These are phyloP conservation scores for Siderastrea radians DNA, from an alignment of 92 coral and sea anemone species.

Conservation along the genomic window DNA sequence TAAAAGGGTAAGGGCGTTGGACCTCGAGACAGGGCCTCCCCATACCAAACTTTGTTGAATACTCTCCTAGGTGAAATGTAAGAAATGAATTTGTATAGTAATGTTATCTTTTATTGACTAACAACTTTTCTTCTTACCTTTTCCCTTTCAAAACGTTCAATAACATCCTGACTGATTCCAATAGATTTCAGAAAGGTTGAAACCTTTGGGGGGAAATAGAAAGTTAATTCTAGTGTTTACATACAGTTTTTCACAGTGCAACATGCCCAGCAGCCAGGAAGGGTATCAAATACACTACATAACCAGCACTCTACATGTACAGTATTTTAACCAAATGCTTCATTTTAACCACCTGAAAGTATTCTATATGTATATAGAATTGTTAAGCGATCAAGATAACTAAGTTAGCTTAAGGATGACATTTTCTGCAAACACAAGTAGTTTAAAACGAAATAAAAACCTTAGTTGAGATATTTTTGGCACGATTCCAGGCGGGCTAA, in stretches of 20 bases:
- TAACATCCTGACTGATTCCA: neutral
- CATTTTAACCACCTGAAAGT: neutral
- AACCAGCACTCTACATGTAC: neutral
- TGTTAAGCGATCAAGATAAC: neutral
- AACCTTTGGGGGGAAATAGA: neutral
- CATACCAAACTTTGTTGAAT: no score
- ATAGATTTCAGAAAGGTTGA: neutral
- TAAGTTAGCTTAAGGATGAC: no score
- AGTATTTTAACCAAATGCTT: neutral
- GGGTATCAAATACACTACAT: no score
- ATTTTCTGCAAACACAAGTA: no score
- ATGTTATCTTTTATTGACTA: neutral
- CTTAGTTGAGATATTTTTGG: no score
- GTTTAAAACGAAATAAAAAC: no score
- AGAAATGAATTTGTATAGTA: neutral
- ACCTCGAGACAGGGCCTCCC: no score
- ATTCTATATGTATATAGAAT: neutral
- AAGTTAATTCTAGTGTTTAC: neutral
- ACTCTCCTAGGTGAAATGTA: neutral
- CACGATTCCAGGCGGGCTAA: no score
- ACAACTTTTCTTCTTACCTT: neutral
- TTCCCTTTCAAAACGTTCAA: neutral
- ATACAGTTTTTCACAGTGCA: neutral
- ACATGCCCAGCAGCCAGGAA: no score
- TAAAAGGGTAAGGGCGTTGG: no score